Percentiles rank a stretch among this genome's conserved stretches.
phyloP scores from a whole-genome alignment of 2,888 invertebrate genomes.

The Dryomyza anilis region DNA sequence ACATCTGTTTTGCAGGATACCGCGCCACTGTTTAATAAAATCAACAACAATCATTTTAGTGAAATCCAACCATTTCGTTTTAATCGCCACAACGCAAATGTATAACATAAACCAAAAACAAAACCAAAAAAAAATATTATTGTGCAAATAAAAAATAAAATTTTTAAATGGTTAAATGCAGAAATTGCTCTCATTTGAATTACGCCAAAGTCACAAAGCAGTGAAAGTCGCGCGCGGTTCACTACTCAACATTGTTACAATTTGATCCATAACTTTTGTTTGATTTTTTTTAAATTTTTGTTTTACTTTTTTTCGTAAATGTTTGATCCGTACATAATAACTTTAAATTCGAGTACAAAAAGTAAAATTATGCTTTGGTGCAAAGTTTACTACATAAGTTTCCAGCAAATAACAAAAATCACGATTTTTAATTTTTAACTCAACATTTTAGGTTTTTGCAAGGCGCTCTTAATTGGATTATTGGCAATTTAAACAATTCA shows the following conservation, averaged over 20 bases:
- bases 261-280: neutral
- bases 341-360: neutral
- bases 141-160: neutral
- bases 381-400: too few relatives aligned
- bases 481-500: too few relatives aligned
- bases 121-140: neutral
- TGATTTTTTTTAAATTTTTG: neutral
- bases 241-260: slow-evolving; percentile 2
- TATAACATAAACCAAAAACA: neutral
- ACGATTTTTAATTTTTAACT: too few relatives aligned
- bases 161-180: neutral
- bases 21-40: neutral
- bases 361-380: neutral
- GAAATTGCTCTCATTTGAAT: neutral
- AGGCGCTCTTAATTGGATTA: too few relatives aligned
- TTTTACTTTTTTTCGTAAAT: neutral
- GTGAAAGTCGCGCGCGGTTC: slow-evolving; percentile 7
- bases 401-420: too few relatives aligned
- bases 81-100: neutral
- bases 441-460: too few relatives aligned
- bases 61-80: too few relatives aligned
- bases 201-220: neutral
- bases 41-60: neutral
- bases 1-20: too few relatives aligned
- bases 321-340: neutral